Conservation (phyloP, 2,797 vertebrate genomes). For the Geotrypetes seraphini region DNA sequence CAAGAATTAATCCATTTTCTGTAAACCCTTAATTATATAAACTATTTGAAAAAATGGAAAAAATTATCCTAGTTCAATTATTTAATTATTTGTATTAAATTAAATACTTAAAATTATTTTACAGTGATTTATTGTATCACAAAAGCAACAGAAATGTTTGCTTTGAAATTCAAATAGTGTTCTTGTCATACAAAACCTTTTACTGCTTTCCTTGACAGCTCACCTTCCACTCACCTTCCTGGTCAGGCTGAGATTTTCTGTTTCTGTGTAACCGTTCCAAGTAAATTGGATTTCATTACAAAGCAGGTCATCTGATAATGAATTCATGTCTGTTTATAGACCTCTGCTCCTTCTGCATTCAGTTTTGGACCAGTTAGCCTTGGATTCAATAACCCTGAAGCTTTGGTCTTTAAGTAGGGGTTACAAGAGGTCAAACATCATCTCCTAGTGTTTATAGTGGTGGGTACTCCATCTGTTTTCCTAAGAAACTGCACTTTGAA, state of each 20-base stretch:
- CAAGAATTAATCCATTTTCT: too few relatives aligned
- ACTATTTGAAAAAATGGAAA: too few relatives aligned
- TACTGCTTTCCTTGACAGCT: too few relatives aligned
- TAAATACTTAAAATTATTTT: too few relatives aligned
- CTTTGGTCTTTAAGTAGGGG: slow-evolving; percentile 9
- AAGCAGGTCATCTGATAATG: slow-evolving; percentile 19
- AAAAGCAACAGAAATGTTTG: too few relatives aligned
- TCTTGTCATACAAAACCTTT: too few relatives aligned
- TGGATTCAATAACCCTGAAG: slow-evolving; percentile 5
- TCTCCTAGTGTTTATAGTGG: neutral
- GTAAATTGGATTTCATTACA: slow-evolving; percentile 28
- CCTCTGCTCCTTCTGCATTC: slow-evolving; percentile 37
- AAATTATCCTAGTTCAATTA: too few relatives aligned
- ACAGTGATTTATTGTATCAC: too few relatives aligned
- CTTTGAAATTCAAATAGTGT: too few relatives aligned
- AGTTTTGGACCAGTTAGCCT: slow-evolving; percentile 27
- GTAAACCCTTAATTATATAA: too few relatives aligned
- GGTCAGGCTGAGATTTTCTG: slow-evolving; percentile 20
- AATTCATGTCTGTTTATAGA: slow-evolving; percentile 28
- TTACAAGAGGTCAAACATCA: neutral
- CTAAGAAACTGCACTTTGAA: slow-evolving; percentile 5
- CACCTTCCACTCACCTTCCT: slow-evolving; percentile 3
- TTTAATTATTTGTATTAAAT: too few relatives aligned
- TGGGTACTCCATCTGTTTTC: neutral
- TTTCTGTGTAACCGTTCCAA: slow-evolving; percentile 25